These are phyloP conservation scores for Setipinna tenuifilis DNA, from an alignment of 2,797 vertebrate species.

Conservation along the genomic window DNA sequence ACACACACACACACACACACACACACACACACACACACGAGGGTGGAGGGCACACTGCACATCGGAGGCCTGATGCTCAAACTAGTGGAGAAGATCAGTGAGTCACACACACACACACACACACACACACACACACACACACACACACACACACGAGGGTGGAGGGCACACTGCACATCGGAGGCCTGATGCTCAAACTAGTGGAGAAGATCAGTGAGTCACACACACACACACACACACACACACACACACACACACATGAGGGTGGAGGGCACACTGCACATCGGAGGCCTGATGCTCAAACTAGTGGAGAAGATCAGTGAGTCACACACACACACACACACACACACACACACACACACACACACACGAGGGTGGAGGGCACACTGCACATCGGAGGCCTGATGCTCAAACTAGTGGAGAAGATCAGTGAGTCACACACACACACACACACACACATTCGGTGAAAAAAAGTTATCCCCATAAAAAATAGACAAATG, in stretches of 20 bases:
- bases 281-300: slow-evolving; percentile 80
- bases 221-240: no score
- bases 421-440: slow-evolving; percentile 87
- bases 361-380: slow-evolving; percentile 70
- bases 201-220: slow-evolving; percentile 94
- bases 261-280: slow-evolving; percentile 89
- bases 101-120: slow-evolving; percentile 63
- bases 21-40: slow-evolving; percentile 55
- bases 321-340: slow-evolving; percentile 72
- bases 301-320: slow-evolving; percentile 89
- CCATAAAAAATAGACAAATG: no score
- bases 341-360: neutral
- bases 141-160: slow-evolving; percentile 70
- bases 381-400: slow-evolving; percentile 94
- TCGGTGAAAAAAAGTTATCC: no score
- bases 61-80: slow-evolving; percentile 76
- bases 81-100: slow-evolving; percentile 92
- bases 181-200: slow-evolving; percentile 95
- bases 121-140: neutral
- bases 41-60: slow-evolving; percentile 90
- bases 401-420: slow-evolving; percentile 95
- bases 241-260: slow-evolving; percentile 52
- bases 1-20: neutral
- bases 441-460: neutral
- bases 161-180: slow-evolving; percentile 90